These are phyloP conservation scores for Microtus ochrogaster DNA, from an alignment of 2,113 vertebrate species.

Conservation along the genomic window DNA sequence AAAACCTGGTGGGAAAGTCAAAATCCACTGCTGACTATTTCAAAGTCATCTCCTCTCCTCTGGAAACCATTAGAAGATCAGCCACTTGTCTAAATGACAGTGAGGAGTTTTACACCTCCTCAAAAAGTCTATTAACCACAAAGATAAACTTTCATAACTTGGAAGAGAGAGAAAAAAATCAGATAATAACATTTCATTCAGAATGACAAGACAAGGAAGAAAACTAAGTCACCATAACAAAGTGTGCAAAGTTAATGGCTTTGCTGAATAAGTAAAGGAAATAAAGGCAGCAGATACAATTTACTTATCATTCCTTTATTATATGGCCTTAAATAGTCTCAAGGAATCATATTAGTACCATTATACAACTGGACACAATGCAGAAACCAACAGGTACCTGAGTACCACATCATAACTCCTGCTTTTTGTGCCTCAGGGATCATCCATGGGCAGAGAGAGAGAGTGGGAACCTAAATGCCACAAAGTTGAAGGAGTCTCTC, in stretches of 20 bases:
- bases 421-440: background rate
- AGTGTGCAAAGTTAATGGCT: background rate
- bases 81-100: background rate
- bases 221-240: no score
- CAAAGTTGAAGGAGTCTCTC: background rate
- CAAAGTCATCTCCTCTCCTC: background rate
- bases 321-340: background rate
- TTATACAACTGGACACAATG: background rate
- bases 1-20: background rate
- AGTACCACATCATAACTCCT: background rate
- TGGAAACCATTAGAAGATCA: background rate
- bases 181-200: background rate
- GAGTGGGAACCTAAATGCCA: background rate
- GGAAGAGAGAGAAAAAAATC: background rate
- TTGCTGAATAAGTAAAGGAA: background rate
- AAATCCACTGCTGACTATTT: rapidly evolving
- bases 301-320: background rate
- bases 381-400: background rate
- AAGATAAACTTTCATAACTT: background rate
- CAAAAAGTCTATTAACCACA: background rate
- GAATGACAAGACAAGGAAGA: background rate
- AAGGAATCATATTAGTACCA: background rate
- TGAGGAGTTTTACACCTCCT: background rate
- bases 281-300: background rate
- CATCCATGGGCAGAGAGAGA: background rate